Evolutionary conservation across 2,888 invertebrate genomes (phyloP).

Genomic region (Antitype chi): DNA sequence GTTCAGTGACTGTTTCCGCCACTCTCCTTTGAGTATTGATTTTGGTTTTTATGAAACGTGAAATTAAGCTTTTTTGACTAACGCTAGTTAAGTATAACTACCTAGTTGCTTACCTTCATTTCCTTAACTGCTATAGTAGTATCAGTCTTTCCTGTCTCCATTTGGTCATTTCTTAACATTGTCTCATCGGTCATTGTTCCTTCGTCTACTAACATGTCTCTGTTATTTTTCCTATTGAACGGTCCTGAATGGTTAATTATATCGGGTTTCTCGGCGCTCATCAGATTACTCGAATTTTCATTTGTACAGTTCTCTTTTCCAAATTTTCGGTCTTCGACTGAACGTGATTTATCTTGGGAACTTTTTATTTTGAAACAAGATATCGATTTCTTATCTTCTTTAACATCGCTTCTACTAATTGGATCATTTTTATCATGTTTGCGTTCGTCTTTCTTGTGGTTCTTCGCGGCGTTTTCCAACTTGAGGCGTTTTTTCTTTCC

Average conservation of each 20-base stretch:
- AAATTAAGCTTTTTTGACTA: neutral
- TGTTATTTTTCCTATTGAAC: slow-evolving; percentile 75
- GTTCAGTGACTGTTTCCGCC: slow-evolving; percentile 28
- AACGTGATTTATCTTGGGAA: slow-evolving; percentile 84
- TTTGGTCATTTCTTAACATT: slow-evolving; percentile 77
- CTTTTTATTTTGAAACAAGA: slow-evolving; percentile 89
- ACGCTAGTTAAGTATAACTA: slow-evolving; percentile 23
- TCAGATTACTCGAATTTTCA: slow-evolving; percentile 86
- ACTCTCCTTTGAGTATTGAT: neutral
- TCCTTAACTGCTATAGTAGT: slow-evolving; percentile 79
- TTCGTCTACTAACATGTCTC: slow-evolving; percentile 81
- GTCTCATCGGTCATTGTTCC: slow-evolving; percentile 81
- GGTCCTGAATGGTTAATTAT: slow-evolving; percentile 81
- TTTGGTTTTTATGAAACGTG: neutral
- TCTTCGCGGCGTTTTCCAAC: slow-evolving; percentile 72
- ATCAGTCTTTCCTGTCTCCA: slow-evolving; percentile 82
- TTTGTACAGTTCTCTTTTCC: slow-evolving; percentile 86
- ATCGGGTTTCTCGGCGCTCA: slow-evolving; percentile 82
- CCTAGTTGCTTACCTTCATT: slow-evolving; percentile 78
- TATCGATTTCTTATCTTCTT: slow-evolving; percentile 85
- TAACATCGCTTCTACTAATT: slow-evolving; percentile 82
- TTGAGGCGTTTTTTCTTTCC: slow-evolving; percentile 88
- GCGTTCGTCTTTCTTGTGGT: slow-evolving; percentile 74
- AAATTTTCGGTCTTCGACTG: slow-evolving; percentile 82
- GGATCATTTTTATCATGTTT: slow-evolving; percentile 80